Evolutionary conservation across 2,797 vertebrate genomes (phyloP).

Genomic region (Crypturellus tataupa): DNA sequence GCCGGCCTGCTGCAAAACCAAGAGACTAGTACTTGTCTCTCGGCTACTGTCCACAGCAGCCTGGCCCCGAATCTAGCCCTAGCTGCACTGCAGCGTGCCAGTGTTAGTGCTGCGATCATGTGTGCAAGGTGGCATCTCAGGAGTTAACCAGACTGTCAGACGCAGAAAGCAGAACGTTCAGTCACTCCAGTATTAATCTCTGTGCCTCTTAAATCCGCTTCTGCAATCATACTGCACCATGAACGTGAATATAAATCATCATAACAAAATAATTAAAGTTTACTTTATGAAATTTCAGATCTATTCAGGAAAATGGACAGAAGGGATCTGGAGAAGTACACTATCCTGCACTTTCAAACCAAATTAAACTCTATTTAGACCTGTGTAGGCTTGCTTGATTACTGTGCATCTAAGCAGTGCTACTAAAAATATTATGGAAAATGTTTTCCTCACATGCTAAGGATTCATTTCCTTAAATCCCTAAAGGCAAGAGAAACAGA

Average conservation of each 20-base stretch:
- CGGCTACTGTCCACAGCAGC: neutral
- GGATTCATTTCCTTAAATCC: slow-evolving; percentile 51
- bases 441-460: neutral
- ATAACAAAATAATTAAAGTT: neutral
- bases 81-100: neutral
- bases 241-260: neutral
- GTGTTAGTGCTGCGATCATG: neutral
- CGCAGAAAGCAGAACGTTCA: neutral
- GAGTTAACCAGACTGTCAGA: neutral
- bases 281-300: slow-evolving; percentile 5
- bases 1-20: neutral
- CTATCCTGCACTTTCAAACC: neutral
- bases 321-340: neutral
- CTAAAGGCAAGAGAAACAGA: slow-evolving; percentile 46
- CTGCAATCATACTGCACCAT: neutral
- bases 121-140: neutral
- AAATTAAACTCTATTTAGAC: slow-evolving; percentile 32
- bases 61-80: neutral
- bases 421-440: slow-evolving; percentile 44
- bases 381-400: slow-evolving; percentile 5
- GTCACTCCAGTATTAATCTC: neutral
- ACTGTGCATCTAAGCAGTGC: neutral
- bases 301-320: neutral
- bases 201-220: neutral
- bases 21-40: neutral